Evolutionary conservation across 2,888 invertebrate species (phyloP).

Genomic region (Tridacna crocea): DNA sequence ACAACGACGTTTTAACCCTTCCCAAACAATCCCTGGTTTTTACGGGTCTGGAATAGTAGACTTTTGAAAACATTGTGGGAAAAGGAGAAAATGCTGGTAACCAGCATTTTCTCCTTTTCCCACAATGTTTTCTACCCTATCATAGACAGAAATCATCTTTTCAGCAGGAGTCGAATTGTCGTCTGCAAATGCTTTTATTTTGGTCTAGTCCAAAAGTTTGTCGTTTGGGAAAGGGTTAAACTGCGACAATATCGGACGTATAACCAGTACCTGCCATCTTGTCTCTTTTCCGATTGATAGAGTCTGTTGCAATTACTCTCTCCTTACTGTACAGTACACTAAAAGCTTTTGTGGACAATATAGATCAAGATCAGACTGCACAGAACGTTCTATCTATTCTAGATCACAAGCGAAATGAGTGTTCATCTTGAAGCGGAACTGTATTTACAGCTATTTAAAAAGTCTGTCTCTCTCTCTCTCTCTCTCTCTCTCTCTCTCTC

Average conservation of each 20-base stretch:
- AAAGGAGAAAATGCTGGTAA: slow-evolving; percentile 1
- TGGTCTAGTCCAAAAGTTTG: not conserved
- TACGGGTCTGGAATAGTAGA: not conserved
- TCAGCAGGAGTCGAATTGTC: not conserved
- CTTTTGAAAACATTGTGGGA: not conserved
- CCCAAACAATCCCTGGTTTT: too few relatives aligned
- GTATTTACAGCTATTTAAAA: too few relatives aligned
- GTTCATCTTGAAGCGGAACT: too few relatives aligned
- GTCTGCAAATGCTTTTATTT: not conserved
- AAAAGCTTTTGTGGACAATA: too few relatives aligned
- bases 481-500: too few relatives aligned
- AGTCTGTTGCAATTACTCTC: not conserved
- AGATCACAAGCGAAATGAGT: too few relatives aligned
- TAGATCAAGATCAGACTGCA: too few relatives aligned
- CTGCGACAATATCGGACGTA: not conserved
- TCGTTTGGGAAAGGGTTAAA: not conserved
- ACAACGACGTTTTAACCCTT: too few relatives aligned
- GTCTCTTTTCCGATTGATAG: not conserved
- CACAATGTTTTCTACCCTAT: not conserved
- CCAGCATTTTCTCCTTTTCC: not conserved
- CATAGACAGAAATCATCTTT: not conserved
- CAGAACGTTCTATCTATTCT: too few relatives aligned
- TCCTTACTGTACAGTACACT: too few relatives aligned
- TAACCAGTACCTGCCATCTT: not conserved
- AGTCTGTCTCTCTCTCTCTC: too few relatives aligned